A percentile compares a stretch with the other conserved stretches of the same genome.
These are phyloP conservation scores for Agrochola lota DNA, from an alignment of 2,888 invertebrate species.

Conservation along the genomic window DNA sequence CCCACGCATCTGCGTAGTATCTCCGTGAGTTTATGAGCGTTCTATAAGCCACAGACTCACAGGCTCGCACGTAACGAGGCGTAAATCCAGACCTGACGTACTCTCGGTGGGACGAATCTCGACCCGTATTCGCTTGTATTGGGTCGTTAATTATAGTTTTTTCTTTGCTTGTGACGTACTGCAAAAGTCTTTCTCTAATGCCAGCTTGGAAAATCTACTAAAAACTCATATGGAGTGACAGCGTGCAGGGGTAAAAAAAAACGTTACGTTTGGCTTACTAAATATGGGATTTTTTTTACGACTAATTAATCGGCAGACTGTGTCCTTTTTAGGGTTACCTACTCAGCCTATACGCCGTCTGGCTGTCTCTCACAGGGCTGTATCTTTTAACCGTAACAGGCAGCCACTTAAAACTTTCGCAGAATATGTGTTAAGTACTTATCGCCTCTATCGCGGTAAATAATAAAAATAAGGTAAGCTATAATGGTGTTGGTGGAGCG, in stretches of 20 bases:
- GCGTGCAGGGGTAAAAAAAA: not conserved
- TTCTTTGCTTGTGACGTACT: not conserved
- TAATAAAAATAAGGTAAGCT: not conserved
- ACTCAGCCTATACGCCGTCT: not conserved
- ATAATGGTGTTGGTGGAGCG: not conserved
- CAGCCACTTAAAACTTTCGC: not conserved
- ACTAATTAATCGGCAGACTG: not conserved
- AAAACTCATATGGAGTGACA: not conserved
- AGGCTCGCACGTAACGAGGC: slow-evolving; percentile 67
- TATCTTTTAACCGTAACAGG: not conserved
- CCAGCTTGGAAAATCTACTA: not conserved
- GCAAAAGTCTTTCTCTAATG: not conserved
- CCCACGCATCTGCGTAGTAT: slow-evolving; percentile 43
- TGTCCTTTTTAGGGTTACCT: not conserved
- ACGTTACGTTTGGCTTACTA: too few relatives aligned
- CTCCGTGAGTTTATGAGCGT: slow-evolving; percentile 62
- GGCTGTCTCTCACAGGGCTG: not conserved
- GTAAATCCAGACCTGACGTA: slow-evolving; percentile 66
- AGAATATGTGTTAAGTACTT: not conserved
- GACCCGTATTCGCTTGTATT: slow-evolving; percentile 12
- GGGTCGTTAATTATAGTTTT: slow-evolving; percentile 45
- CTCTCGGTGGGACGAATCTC: slow-evolving; percentile 14
- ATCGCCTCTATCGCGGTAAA: not conserved
- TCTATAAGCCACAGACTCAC: slow-evolving; percentile 56
- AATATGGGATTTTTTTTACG: too few relatives aligned